Conservation (phyloP, 2,797 vertebrate genomes). For the Aphelocoma californica region DNA sequence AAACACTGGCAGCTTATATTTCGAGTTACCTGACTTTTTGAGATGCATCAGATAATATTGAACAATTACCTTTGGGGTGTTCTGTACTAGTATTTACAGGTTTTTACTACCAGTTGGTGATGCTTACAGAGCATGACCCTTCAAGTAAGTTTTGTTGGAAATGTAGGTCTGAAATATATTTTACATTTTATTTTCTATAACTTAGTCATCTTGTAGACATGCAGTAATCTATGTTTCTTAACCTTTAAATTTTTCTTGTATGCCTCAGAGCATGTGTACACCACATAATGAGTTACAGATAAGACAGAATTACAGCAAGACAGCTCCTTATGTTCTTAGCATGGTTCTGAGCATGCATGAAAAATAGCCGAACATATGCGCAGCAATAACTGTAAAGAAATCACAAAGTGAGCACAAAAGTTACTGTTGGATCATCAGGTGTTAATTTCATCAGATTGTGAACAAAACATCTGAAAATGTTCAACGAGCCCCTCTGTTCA, state of each 20-base stretch:
- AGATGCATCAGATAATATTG: background rate
- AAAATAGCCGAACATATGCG: background rate
- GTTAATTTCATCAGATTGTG: background rate
- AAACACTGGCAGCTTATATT: background rate
- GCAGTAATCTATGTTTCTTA: background rate
- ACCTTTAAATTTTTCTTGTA: background rate
- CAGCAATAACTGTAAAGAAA: background rate
- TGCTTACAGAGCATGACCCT: background rate
- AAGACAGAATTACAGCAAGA: background rate
- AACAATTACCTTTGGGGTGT: background rate
- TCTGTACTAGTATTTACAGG: background rate
- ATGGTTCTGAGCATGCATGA: background rate
- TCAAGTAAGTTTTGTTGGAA: background rate
- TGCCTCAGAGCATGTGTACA: background rate
- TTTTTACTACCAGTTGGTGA: background rate
- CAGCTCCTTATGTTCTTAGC: background rate
- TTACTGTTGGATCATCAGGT: background rate
- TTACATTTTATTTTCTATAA: background rate
- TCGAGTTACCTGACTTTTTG: background rate
- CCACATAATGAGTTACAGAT: background rate
- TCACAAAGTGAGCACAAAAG: background rate
- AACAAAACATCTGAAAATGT: background rate
- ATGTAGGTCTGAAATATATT: background rate
- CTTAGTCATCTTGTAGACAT: background rate
- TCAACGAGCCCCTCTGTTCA: accelerated